Conservation (phyloP, 2,113 vertebrate genomes). For the Aptenodytes forsteri region DNA sequence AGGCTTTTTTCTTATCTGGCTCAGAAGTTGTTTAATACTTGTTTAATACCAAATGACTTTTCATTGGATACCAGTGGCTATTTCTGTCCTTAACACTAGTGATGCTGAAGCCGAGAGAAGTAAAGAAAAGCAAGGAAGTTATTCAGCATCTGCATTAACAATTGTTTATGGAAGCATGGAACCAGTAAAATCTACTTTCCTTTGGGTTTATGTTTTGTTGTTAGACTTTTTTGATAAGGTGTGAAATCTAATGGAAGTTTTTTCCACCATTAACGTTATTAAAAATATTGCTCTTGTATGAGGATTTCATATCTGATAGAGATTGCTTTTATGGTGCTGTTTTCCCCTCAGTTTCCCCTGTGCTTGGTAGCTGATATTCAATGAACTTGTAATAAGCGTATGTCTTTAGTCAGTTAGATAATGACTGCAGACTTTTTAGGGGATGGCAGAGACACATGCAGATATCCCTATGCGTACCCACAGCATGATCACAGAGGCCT, state of each 20-base stretch:
- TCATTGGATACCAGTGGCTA: not conserved
- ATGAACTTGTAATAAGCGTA: not conserved
- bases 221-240: not conserved
- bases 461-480: not conserved
- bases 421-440: not conserved
- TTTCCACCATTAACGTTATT: not conserved
- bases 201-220: not conserved
- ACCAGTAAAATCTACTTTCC: not conserved
- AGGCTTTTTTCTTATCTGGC: not conserved
- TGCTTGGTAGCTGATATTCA: not conserved
- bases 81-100: not conserved
- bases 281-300: not conserved
- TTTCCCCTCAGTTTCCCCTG: not conserved
- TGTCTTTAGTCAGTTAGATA: not conserved
- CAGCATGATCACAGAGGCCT: not conserved
- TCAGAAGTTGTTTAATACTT: not conserved
- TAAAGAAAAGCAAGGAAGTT: not conserved
- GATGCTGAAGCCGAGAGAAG: not conserved
- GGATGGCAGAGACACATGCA: not conserved
- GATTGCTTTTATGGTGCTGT: not conserved
- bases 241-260: not conserved
- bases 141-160: not conserved
- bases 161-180: not conserved
- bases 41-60: not conserved
- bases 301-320: not conserved